Evolutionary conservation across 2,888 invertebrate species (phyloP), one percentile per base, ranked within the genome.

Genomic region (Cephus pulcher): DNA sequence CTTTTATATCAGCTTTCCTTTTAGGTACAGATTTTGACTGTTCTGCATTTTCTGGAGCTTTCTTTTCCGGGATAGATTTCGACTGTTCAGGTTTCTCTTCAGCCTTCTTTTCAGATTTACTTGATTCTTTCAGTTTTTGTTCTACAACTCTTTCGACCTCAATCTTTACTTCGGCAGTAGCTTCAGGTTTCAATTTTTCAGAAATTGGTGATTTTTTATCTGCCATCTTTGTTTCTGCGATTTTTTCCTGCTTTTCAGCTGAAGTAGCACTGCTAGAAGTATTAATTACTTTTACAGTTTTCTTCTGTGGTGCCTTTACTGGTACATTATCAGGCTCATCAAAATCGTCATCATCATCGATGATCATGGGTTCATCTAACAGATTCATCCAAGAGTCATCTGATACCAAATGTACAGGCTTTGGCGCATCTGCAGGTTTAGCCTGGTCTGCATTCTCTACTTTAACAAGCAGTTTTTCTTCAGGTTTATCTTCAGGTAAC

Each of bases 311-410:
- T 0, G 30, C 12, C 9, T 71, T 71, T 12, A 71, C 33, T 15
- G 71, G 32, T 15, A 86, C 91, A 90, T 79, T 76, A 77, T 80
- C 70, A 34, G 15, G 76, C 23, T 71, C 9, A 34, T 71, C 71
- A 34, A 71, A 71, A 15, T 71, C 71, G 69, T 83, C 84, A n/a
- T 82, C 88, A 75, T 88, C 88, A 56, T 86, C 84, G 69, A 88
- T 82, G 15, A 84, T 82, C 80, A 87, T 85, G 69, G 87, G 84
- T 80, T 89, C 89, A 80, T 89, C 87, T 73, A 88, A 75, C 12
- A 89, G 89, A 76, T 88, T 85, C 88, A 92, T 88, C 88, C 91
- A 91, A 3, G 87, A 80, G 74, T 84, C 88, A 34, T 89, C 82
- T 0, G 89, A 32, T 6, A 71, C 30, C 11, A 71, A 34, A 23